phyloP scores from a whole-genome alignment of 2,113 vertebrate genomes.

The Orthonyx spaldingii region DNA sequence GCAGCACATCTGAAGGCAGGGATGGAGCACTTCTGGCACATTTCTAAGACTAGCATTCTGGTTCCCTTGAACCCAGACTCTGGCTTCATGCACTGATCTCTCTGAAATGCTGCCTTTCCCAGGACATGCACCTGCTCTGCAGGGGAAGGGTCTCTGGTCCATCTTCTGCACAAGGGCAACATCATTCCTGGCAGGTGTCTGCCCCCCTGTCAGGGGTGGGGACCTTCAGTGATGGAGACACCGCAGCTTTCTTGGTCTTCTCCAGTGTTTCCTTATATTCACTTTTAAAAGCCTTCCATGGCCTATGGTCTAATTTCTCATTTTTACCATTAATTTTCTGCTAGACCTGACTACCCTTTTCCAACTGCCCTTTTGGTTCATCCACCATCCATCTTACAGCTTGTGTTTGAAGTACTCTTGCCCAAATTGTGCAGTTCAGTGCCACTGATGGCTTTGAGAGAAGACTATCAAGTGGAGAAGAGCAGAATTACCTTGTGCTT shows the following conservation, averaged over 20 bases:
- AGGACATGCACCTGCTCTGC: background rate
- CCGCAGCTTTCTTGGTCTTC: background rate
- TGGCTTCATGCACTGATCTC: background rate
- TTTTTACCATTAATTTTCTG: background rate
- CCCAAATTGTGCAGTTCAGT: background rate
- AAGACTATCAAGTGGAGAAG: background rate
- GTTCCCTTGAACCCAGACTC: background rate
- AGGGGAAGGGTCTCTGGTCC: background rate
- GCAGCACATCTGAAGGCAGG: background rate
- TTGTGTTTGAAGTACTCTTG: background rate
- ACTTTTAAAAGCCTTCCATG: background rate
- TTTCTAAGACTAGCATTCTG: background rate
- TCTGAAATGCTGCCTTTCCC: background rate
- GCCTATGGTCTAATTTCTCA: background rate
- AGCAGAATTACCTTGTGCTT: background rate
- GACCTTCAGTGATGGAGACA: background rate
- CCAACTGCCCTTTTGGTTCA: background rate
- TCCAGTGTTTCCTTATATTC: background rate
- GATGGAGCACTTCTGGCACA: fast-evolving
- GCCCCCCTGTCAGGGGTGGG: fast-evolving
- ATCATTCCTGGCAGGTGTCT: background rate
- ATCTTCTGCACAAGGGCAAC: background rate
- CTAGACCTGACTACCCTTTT: background rate
- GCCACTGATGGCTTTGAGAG: background rate
- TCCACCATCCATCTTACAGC: background rate